Evolutionary conservation across 2,888 invertebrate genomes (phyloP), one percentile per base, ranked within the genome.

Genomic region (Cryptophagus acutangulus): DNA sequence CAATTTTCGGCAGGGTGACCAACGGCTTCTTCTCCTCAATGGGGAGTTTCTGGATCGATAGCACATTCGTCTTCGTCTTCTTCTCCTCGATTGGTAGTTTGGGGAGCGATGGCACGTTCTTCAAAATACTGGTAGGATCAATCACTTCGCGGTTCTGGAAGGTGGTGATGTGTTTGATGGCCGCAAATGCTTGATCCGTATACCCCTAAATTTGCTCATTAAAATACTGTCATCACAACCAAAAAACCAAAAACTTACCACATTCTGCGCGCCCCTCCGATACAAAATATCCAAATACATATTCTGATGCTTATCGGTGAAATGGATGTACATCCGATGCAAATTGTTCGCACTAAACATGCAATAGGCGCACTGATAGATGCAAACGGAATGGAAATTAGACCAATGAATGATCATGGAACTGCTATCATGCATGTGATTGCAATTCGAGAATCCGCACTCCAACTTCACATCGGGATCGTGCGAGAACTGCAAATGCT

Each of bases 371-470:
- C 59, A 59, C 36, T 59, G 59, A 29, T 49, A 54, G 69, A 71
- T 45, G 43, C 62, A 69, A n/a, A 74, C 43, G 0, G 64, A 67
- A 46, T 77, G 77, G 1, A 16, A 30, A 5, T 25, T 9, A 1
- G 46, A 67, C 41, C 76, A 68, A 62, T 79, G 79, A 6, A 56
- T 59, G 24, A 72, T 63, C 43, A 78, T 62, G 2, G 70, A 68
- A 2, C 60, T 58, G 1, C 61, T 20, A 5, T 9, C 4, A 3
- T 47, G 28, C 12, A 33, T 36, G 17, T 37, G 30, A 2, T 18
- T 17, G 40, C 58, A 58, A 5, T 43, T 36, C n/a, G 44, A 25
- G 39, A 52, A 49, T 10, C 57, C 54, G 26, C 61, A 61, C 6
- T 5, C 16, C 4, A 52, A 3, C 2, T 45, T 43, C 3, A 2